These are phyloP conservation scores for Pangasius sanitwongsei DNA, from an alignment of 2,797 vertebrate genomes.

Conservation along the genomic window DNA sequence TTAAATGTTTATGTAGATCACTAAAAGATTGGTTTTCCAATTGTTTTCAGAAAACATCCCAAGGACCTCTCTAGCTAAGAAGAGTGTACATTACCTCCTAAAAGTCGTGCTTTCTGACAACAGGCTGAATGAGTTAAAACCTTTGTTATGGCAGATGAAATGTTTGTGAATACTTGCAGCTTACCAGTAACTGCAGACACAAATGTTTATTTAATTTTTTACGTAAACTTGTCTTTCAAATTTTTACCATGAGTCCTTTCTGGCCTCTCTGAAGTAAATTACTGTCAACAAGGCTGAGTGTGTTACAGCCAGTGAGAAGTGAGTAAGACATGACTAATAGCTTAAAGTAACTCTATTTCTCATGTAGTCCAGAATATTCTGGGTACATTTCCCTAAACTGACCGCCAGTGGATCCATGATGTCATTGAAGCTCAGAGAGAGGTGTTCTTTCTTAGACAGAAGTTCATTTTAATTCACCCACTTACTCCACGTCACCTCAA, in stretches of 20 bases:
- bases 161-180: constrained; percentile 51
- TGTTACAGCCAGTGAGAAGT: background rate
- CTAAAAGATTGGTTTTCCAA: background rate
- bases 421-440: background rate
- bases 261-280: constrained; percentile 12
- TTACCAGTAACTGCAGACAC: constrained; percentile 50
- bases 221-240: constrained; percentile 16
- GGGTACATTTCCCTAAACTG: constrained; percentile 2
- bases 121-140: background rate
- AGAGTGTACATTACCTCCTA: background rate
- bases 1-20: background rate
- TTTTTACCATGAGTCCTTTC: background rate
- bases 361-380: background rate
- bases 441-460: background rate
- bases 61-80: background rate
- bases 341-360: background rate
- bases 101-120: background rate
- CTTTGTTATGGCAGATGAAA: constrained; percentile 46
- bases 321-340: constrained; percentile 13
- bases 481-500: background rate
- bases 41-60: background rate
- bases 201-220: constrained; percentile 39
- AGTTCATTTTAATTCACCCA: background rate
- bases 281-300: background rate
- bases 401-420: background rate